These are phyloP conservation scores for Phlogophora meticulosa DNA, from an alignment of 2,888 invertebrate species.

Conservation along the genomic window DNA sequence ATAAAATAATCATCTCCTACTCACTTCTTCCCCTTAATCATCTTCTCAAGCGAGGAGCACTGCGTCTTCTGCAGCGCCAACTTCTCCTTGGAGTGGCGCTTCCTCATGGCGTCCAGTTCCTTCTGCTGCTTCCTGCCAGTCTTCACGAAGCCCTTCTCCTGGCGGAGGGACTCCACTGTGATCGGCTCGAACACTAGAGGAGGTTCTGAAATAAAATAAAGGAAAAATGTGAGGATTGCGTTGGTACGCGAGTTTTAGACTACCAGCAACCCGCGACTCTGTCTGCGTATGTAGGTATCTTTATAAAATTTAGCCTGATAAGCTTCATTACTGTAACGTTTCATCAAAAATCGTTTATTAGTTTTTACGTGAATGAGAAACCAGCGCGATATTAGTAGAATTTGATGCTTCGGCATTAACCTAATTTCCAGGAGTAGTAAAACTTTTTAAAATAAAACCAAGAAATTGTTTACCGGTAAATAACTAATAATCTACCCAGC, in stretches of 20 bases:
- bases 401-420: background rate
- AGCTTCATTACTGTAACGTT: too few species aligned
- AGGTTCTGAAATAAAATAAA: conserved; percentile 86
- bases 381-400: background rate
- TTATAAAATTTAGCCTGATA: too few species aligned
- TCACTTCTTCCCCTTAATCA: conserved; percentile 98
- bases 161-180: conserved; percentile 96
- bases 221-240: background rate
- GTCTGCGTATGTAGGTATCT: too few species aligned
- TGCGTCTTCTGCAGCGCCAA: conserved; percentile 97
- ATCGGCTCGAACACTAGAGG: conserved; percentile 97
- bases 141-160: conserved; percentile 98
- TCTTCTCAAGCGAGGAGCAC: conserved; percentile 97
- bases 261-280: background rate
- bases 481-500: background rate
- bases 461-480: conserved; percentile 3
- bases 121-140: conserved; percentile 98
- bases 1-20: conserved; percentile 69
- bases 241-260: too few species aligned
- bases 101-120: conserved; percentile 97
- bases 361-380: background rate
- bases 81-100: conserved; percentile 98
- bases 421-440: background rate
- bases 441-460: background rate
- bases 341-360: too few species aligned